Base-by-base conservation (phyloP, 2,888 invertebrate species). In the Heliconius ismenius region DNA sequence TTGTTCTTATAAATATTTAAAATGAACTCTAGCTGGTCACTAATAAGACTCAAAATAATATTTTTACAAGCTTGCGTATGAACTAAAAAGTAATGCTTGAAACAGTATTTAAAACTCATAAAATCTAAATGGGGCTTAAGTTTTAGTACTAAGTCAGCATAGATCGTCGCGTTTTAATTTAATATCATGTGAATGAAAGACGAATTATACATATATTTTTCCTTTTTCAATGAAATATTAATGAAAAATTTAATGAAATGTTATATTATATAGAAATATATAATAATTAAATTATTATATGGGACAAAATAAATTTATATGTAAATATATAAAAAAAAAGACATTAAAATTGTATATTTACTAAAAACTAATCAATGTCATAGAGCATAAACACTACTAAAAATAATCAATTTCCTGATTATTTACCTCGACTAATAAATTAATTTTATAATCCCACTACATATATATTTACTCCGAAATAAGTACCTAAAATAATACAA, bases 41-140 rank as follows among this genome's bases (percentile, higher is more conserved):
- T 15, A 15, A 67, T 67, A 67, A 15, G 15, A 43, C 0, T 43
- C 24, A 67, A 43, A 67, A 43, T 65, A 24, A 0, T n/a, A n/a
- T 18, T 67, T 24, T 67, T 43, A 67, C 39, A 67, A 24, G 24
- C 24, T 67, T 67, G 3, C 15, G 7, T 11, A 43, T 18, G 24
- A 67, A 9, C 15, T 11, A 43, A 9, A 18, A 67, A 43, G 24
- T 26, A 67, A 65, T 65, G 9, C 43, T 67, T 39, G 18, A 43
- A 39, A 43, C 7, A 43, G 67, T 39, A 43, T 67, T 43, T 65
- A 65, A 65, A 65, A 39, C 11, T 39, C 36, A 43, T 67, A 67
- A 67, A 67, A 67, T 67, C 18, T 18, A 43, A 24, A 21, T 36
- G 65, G 24, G 26, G 24, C 3, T 67, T 67, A 24, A 39, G 43